Conservation (phyloP, 2,888 invertebrate species). For the Limnephilus auricula region DNA sequence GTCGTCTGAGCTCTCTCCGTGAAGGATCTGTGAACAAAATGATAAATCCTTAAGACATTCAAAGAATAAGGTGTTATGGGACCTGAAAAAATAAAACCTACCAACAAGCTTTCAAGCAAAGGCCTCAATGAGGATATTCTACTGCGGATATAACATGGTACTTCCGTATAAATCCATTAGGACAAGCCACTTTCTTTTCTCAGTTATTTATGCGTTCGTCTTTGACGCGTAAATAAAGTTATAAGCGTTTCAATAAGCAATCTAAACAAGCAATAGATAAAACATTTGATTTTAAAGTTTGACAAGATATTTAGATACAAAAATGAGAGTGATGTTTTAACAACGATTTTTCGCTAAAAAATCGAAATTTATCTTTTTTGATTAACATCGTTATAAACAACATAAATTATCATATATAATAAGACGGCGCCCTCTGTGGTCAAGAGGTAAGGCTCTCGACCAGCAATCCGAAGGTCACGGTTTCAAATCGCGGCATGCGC, state of each 20-base stretch:
- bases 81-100: background rate
- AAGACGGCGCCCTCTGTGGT: no score
- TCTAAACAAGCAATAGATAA: background rate
- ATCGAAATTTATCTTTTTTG: no score
- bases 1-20: constrained; percentile 93
- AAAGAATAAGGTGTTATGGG: background rate
- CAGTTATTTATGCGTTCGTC: background rate
- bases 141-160: background rate
- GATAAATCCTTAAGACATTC: background rate
- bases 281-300: background rate
- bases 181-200: background rate
- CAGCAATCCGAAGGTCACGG: no score
- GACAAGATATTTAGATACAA: background rate
- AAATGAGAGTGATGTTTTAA: no score
- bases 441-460: no score
- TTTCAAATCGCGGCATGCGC: no score
- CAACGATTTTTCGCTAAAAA: no score
- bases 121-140: background rate
- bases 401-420: no score
- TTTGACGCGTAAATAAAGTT: background rate
- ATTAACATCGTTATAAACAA: no score
- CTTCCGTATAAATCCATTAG: background rate
- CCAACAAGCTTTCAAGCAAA: background rate
- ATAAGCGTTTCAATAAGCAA: no score
- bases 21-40: constrained; percentile 78